Evolutionary conservation across 2,888 invertebrate species (phyloP), one percentile per base, ranked within the genome.

Genomic region (Dione vanillae): DNA sequence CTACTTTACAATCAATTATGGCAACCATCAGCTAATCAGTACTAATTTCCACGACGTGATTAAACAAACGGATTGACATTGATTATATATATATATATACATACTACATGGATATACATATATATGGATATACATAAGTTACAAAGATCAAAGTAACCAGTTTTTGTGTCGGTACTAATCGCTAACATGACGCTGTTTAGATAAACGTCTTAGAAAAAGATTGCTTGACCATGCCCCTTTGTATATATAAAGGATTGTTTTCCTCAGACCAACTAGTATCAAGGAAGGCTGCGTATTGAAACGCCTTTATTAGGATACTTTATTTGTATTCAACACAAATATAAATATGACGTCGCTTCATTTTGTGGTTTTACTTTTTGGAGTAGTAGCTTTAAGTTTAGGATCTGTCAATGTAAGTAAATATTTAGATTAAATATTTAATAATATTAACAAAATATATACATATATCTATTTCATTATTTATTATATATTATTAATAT

Each of bases 201-300:
- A 77, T 77, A 77, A 76, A 77, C 70, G 77, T 74, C 71, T 70
- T 65, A 73, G 56, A 75, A 76, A 77, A 75, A 68, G 16, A 73
- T 59, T 74, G 65, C 73, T 70, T 69, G 74, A 65, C 61, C 73
- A 71, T 70, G 71, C 58, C 27, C 68, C 70, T 74, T 75, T 59
- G 75, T 79, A 77, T 79, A 79, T 78, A 79, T 75, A 78, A 52
- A 67, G 67, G 67, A 70, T 58, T 54, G 27, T 35, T 41, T 67
- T 67, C 51, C 62, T 62, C 49, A 67, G 67, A 37, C 14, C 56
- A 70, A 56, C 54, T 43, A 67, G 65, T 69, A 67, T 47, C 49
- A 69, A 67, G 65, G 65, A 70, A 71, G 67, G 56, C 62, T 67
- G 62, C 71, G 61, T 69, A 62, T n/a, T 40, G 56, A 5, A 14